phyloP scores from a whole-genome alignment of 2,888 invertebrate species.

The Horisme vitalbata region DNA sequence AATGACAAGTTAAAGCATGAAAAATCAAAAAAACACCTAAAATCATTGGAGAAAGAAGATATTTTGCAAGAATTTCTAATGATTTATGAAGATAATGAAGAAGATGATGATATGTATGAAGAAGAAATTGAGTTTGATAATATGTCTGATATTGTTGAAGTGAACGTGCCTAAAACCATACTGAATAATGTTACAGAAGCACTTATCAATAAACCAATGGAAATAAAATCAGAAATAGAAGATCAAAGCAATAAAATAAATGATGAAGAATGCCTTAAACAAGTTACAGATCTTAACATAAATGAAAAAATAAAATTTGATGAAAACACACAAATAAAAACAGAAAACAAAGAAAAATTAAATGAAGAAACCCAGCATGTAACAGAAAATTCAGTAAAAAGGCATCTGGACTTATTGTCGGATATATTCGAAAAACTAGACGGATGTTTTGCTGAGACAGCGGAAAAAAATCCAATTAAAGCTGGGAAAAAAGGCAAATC shows the following conservation, averaged over 20 bases:
- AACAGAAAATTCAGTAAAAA: too few relatives aligned
- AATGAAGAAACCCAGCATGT: too few relatives aligned
- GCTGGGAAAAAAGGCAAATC: neutral
- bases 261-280: too few relatives aligned
- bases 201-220: too few relatives aligned
- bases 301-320: too few relatives aligned
- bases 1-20: slow-evolving; percentile 35
- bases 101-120: slow-evolving; percentile 2
- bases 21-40: slow-evolving; percentile 32
- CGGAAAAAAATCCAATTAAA: slow-evolving; percentile 3
- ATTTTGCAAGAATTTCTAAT: slow-evolving; percentile 33
- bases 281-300: too few relatives aligned
- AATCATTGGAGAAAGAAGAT: slow-evolving; percentile 33
- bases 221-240: too few relatives aligned
- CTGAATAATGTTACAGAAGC: too few relatives aligned
- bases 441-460: too few relatives aligned
- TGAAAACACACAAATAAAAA: too few relatives aligned
- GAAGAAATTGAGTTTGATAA: neutral
- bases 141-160: neutral
- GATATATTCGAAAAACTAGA: neutral
- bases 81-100: slow-evolving; percentile 19
- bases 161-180: neutral
- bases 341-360: too few relatives aligned
- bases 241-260: too few relatives aligned
- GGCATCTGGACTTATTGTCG: neutral